A percentile compares a stretch with the other conserved stretches of the same genome.
Evolutionary conservation across 1,140 invertebrate species (phyloP).

Genomic region (Pentalonia nigronervosa): DNA sequence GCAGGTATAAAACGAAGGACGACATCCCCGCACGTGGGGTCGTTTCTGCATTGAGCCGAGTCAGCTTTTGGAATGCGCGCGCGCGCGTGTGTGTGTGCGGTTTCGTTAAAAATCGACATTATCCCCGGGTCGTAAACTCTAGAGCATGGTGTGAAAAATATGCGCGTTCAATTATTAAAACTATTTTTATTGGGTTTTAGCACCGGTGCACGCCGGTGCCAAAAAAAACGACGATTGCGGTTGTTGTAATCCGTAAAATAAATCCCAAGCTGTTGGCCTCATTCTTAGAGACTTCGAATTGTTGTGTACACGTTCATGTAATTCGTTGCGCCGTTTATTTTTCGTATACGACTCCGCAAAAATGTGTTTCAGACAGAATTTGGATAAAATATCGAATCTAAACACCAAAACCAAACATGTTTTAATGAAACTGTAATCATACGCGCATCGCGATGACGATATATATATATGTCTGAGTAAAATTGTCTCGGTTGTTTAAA

Average conservation of each 20-base stretch:
- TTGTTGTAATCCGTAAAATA: not conserved
- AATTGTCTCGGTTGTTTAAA: not conserved
- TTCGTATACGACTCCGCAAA: not conserved
- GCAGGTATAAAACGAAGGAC: slow-evolving; percentile 33
- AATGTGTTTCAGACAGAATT: not conserved
- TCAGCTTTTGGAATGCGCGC: slow-evolving; percentile 29
- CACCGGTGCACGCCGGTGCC: not conserved
- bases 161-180: slow-evolving; percentile 5
- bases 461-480: too few relatives aligned
- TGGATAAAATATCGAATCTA: not conserved
- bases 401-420: not conserved
- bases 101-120: slow-evolving; percentile 24
- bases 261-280: not conserved
- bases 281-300: not conserved
- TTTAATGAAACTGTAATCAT: not conserved
- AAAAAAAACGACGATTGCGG: not conserved
- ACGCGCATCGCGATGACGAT: too few relatives aligned
- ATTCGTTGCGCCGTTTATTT: not conserved
- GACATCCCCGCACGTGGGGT: slow-evolving; percentile 20
- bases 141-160: slow-evolving; percentile 23
- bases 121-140: not conserved
- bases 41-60: not conserved
- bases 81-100: too few relatives aligned
- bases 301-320: not conserved
- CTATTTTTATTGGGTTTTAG: slow-evolving; percentile 31